phyloP scores from a whole-genome alignment of 2,888 invertebrate genomes.

The Gymnosoma rotundatum region DNA sequence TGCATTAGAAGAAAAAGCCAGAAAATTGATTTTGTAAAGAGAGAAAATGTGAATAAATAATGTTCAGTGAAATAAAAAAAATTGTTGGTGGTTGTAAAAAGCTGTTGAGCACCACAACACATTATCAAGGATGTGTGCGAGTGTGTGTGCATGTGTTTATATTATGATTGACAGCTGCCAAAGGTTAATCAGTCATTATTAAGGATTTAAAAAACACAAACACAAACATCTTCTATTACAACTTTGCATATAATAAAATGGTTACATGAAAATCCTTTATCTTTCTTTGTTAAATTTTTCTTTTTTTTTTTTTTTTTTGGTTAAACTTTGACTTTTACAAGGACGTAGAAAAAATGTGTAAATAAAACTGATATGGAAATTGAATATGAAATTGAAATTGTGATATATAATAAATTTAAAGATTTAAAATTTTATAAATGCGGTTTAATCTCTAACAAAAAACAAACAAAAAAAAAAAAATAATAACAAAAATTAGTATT shows the following conservation, averaged over 20 bases:
- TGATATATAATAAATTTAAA: too few species aligned
- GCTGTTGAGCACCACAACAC: slow-evolving; percentile 4
- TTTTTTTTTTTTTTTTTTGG: too few species aligned
- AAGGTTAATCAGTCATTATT: slow-evolving; percentile 77
- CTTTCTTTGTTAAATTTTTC: neutral
- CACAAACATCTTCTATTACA: neutral
- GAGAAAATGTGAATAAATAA: slow-evolving; percentile 8
- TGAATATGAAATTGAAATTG: too few species aligned
- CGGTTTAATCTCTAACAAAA: too few species aligned
- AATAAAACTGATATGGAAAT: neutral
- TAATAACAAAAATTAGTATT: too few species aligned
- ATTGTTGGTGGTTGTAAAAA: neutral
- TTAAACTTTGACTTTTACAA: neutral
- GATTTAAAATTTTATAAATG: too few species aligned
- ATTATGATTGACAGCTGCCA: slow-evolving; percentile 78
- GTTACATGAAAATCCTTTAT: slow-evolving; percentile 5
- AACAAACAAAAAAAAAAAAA: too few species aligned
- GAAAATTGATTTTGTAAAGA: neutral
- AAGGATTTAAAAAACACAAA: slow-evolving; percentile 57
- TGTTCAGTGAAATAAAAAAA: slow-evolving; percentile 2
- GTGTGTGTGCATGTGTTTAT: too few species aligned
- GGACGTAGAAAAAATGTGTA: too few species aligned
- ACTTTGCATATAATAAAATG: slow-evolving; percentile 12
- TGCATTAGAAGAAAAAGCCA: neutral
- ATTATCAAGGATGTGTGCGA: slow-evolving; percentile 8